Evolutionary conservation across 2,113 vertebrate species (phyloP), one percentile per base, ranked within the genome.

Genomic region (Todiramphus saurophagus): DNA sequence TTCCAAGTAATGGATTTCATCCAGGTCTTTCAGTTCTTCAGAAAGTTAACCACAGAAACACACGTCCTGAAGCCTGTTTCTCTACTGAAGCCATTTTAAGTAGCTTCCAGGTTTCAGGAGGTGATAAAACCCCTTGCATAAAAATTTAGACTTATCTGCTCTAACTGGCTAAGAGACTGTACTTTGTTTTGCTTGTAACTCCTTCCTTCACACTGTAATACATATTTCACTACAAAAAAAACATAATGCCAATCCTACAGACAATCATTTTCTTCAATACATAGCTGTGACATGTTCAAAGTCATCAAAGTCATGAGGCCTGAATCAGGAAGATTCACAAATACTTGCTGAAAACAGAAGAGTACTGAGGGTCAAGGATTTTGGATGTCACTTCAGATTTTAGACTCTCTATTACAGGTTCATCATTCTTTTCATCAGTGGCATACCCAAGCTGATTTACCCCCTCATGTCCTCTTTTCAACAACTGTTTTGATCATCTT

Each of bases 211-310:
- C 51, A 51, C 37, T 83, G 73, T 48, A 28, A 7, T 55, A 48
- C 5, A 23, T 35, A 70, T 56, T 83, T 80, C 21, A 48, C 4
- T 39, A 37, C 10, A 24, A 51, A 50, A 50, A 30, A 51, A 30
- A 51, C 41, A 9, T 10, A 59, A 39, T 23, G 7, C 50, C 43
- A 64, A 6, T 25, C 28, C 16, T 67, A 53, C 13, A 76, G 37
- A 62, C 6, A 63, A 27, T 11, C 17, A 0, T 56, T 82, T 89
- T 73, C 11, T 63, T 70, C 39, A 37, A 25, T 51, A 41, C 11
- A 24, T 5, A 46, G 5, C 16, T 21, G 5, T 35, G 78, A 53
- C 0, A 0, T 31, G 7, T 39, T 81, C 20, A 33, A 28, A 59
- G 33, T 25, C 23, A 59, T 55, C 6, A 39, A 58, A 74, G 15